Evolutionary conservation across 2,797 vertebrate genomes (phyloP).

Genomic region (Manis pentadactyla): DNA sequence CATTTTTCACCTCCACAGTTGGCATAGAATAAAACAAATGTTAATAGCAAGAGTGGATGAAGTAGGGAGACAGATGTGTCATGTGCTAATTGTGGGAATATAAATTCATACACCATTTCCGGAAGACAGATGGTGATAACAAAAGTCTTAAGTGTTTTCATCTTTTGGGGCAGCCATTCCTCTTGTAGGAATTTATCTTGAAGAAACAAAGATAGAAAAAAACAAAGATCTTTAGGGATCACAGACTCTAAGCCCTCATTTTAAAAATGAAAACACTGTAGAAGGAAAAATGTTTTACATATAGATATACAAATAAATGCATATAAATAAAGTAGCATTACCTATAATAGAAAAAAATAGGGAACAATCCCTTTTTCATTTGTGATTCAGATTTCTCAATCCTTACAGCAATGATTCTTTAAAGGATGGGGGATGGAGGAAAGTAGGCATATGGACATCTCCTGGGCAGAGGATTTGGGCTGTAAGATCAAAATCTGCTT

Average conservation of each 20-base stretch:
- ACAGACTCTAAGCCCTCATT: too few species aligned
- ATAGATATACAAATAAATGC: not conserved
- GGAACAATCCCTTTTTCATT: not conserved
- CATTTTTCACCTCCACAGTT: not conserved
- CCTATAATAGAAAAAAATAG: not conserved
- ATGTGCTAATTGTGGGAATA: not conserved
- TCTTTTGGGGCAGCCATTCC: conserved; percentile 11
- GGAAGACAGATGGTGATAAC: conserved; percentile 33
- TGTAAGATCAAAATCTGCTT: not conserved
- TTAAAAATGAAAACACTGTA: too few species aligned
- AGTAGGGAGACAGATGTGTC: not conserved
- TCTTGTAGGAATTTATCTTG: conserved; percentile 30
- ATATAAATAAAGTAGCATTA: not conserved
- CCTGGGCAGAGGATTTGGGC: not conserved
- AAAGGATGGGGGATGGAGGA: not conserved
- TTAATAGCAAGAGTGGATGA: conserved; percentile 21
- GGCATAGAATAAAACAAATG: not conserved
- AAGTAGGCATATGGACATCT: not conserved
- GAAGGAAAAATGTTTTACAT: not conserved
- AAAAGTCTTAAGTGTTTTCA: not conserved
- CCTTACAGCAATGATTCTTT: not conserved
- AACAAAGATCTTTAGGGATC: too few species aligned
- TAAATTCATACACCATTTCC: not conserved
- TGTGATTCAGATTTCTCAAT: conserved; percentile 6
- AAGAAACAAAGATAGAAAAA: conserved; percentile 42